These are phyloP conservation scores for Brachyrhaphis roseni DNA, from an alignment of 2,797 vertebrate species.

Conservation along the genomic window DNA sequence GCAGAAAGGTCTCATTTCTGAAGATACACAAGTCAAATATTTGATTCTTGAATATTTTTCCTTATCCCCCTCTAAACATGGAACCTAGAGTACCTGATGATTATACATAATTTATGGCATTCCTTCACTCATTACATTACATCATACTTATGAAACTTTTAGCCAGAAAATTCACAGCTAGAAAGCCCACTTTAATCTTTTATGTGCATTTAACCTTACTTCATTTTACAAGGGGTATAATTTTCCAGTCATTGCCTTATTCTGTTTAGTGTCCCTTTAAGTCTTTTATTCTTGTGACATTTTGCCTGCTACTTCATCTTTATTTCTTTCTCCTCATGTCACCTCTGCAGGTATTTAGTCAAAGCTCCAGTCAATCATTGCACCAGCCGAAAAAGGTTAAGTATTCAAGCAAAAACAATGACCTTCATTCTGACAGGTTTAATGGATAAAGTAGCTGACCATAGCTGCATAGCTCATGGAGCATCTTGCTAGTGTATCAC, in stretches of 20 bases:
- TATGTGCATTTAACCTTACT: not conserved
- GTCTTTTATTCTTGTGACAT: constrained; percentile 2
- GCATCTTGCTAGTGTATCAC: constrained; percentile 24
- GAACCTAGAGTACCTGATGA: not conserved
- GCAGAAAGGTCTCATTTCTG: not conserved
- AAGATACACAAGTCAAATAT: not conserved
- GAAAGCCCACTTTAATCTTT: not conserved
- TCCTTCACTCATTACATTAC: not conserved
- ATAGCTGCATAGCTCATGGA: constrained; percentile 25
- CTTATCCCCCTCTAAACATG: not conserved
- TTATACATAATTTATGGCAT: not conserved
- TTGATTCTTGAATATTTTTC: not conserved
- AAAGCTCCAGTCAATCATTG: constrained; percentile 31
- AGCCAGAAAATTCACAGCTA: not conserved
- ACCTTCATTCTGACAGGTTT: constrained; percentile 38
- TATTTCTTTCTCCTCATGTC: constrained; percentile 15
- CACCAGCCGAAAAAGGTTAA: constrained; percentile 41
- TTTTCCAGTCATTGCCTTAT: not conserved
- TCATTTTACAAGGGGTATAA: not conserved
- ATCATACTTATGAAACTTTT: not conserved
- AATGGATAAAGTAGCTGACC: constrained; percentile 38
- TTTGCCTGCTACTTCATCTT: constrained; percentile 5
- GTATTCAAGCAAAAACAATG: constrained; percentile 35
- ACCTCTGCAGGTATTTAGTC: constrained; percentile 13
- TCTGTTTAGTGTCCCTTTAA: constrained; percentile 14